phyloP scores from a whole-genome alignment of 2,113 vertebrate species.

The Sminthopsis crassicaudata region DNA sequence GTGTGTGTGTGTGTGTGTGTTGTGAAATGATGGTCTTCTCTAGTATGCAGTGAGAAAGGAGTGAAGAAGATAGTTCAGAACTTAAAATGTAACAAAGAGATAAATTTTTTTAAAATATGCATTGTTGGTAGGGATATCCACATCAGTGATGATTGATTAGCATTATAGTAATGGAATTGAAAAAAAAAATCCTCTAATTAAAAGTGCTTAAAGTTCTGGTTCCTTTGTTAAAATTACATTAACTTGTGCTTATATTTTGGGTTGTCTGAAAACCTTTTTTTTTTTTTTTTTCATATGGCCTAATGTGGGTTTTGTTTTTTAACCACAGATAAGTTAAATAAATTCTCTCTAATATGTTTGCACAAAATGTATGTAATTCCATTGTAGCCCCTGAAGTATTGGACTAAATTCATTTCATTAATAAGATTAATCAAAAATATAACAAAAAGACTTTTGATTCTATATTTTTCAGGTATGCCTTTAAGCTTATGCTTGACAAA shows the following conservation, averaged over 20 bases:
- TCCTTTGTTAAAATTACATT: slow-evolving; percentile 2
- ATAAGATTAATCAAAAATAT: slow-evolving; percentile 26
- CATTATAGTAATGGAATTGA: not conserved
- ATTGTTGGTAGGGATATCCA: not conserved
- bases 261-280: slow-evolving; percentile 6
- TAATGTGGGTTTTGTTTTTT: slow-evolving; percentile 20
- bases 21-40: too few species aligned
- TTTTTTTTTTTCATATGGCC: not conserved
- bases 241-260: slow-evolving; percentile 37
- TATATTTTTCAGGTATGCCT: slow-evolving; percentile 90
- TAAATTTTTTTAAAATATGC: not conserved
- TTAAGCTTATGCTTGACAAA: slow-evolving; percentile 97
- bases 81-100: too few species aligned
- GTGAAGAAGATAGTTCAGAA: too few species aligned
- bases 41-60: too few species aligned
- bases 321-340: not conserved
- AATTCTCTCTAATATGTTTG: slow-evolving; percentile 32
- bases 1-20: too few species aligned
- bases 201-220: not conserved
- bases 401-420: slow-evolving; percentile 36
- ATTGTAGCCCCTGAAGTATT: slow-evolving; percentile 36
- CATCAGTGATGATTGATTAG: not conserved
- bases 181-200: not conserved
- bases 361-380: slow-evolving; percentile 32
- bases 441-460: slow-evolving; percentile 50